A percentile compares a stretch with the other conserved stretches of the same genome.
These are phyloP conservation scores for Agrochola macilenta DNA, from an alignment of 2,888 invertebrate genomes.

Conservation along the genomic window DNA sequence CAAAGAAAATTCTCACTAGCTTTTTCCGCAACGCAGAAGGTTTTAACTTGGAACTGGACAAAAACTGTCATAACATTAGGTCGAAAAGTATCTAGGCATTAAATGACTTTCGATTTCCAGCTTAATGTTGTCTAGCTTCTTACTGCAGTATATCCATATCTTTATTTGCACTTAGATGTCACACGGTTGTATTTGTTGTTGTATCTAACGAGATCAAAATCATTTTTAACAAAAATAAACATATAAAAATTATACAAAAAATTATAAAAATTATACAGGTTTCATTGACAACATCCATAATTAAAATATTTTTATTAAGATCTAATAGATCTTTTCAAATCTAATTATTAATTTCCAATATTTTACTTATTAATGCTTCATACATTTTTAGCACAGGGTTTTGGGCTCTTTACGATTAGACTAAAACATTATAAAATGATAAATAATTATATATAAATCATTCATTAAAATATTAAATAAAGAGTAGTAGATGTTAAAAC, in stretches of 20 bases:
- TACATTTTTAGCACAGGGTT: slow-evolving; percentile 20
- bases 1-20: slow-evolving; percentile 24
- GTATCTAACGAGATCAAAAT: background rate
- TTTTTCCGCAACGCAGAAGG: background rate
- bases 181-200: too few relatives aligned
- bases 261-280: background rate
- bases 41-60: background rate
- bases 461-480: slow-evolving; percentile 34
- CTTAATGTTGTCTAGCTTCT: slow-evolving; percentile 23
- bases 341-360: background rate
- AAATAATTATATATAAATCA: slow-evolving; percentile 11
- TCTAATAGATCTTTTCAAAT: background rate
- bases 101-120: background rate
- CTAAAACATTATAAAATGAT: slow-evolving; percentile 16
- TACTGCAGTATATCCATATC: background rate
- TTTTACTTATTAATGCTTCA: slow-evolving; percentile 24
- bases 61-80: background rate
- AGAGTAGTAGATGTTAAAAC: slow-evolving; percentile 55
- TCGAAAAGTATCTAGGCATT: background rate
- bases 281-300: background rate
- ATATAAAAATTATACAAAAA: too few relatives aligned
- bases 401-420: slow-evolving; percentile 11
- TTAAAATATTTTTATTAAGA: background rate
- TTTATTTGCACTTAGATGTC: too few relatives aligned
- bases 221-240: slow-evolving; percentile 3